A percentile compares a stretch with the other conserved stretches of the same genome.
These are phyloP conservation scores for Siniperca chuatsi DNA, from an alignment of 2,113 vertebrate genomes.

Conservation along the genomic window DNA sequence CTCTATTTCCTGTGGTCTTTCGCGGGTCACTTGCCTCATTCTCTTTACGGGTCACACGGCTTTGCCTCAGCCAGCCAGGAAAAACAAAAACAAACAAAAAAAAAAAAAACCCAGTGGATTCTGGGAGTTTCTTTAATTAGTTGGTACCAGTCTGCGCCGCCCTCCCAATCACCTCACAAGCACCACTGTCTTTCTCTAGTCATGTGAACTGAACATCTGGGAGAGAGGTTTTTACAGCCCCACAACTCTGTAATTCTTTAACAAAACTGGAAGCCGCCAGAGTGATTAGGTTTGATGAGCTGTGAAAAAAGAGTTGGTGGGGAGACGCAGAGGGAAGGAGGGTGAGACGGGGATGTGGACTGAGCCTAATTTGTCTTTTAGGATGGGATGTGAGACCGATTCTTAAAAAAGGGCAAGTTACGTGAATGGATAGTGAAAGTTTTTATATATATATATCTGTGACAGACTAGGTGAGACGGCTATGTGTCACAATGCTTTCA, in stretches of 20 bases:
- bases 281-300: constrained; percentile 71
- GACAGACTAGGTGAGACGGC: background rate
- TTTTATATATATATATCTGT: background rate
- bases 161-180: background rate
- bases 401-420: background rate
- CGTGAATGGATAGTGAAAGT: background rate
- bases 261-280: constrained; percentile 50
- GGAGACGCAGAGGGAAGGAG: background rate
- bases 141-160: constrained; percentile 6
- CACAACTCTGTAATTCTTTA: constrained; percentile 65
- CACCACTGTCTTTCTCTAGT: constrained; percentile 54
- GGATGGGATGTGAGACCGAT: background rate
- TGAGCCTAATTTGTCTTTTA: constrained; percentile 17
- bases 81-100: background rate
- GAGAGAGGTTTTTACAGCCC: constrained; percentile 23
- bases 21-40: constrained; percentile 64
- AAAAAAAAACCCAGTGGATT: constrained; percentile 7
- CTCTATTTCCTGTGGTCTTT: constrained; percentile 67
- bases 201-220: constrained; percentile 61
- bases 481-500: background rate
- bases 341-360: background rate
- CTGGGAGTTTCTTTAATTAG: constrained; percentile 66
- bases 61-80: constrained; percentile 38
- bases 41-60: constrained; percentile 68
- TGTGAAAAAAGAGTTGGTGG: constrained; percentile 38